Percentiles rank a stretch among this genome's conserved stretches.
These are phyloP conservation scores for Helicoverpa zea DNA, from an alignment of 1,140 invertebrate genomes.

Conservation along the genomic window DNA sequence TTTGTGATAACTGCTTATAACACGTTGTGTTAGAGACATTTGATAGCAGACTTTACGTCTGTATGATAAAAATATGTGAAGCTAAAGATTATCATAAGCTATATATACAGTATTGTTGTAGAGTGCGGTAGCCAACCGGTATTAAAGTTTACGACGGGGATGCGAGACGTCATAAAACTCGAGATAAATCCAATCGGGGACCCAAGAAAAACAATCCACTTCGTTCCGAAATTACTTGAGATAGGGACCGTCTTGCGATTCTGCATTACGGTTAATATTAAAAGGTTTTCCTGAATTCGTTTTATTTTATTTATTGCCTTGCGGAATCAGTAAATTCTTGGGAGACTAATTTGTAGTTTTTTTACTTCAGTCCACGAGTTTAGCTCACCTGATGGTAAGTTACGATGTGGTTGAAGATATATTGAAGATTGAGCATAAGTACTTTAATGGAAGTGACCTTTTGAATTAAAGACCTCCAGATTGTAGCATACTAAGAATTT, in stretches of 20 bases:
- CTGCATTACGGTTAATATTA: conserved; percentile 56
- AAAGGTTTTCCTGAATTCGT: conserved; percentile 30
- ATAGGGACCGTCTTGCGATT: conserved; percentile 57
- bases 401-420: no score
- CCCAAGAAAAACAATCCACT: conserved; percentile 82
- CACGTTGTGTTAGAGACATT: no score
- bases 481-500: no score
- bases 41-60: no score
- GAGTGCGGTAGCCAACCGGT: conserved; percentile 75
- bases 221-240: conserved; percentile 72
- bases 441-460: no score
- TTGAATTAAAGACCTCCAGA: no score
- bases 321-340: no score
- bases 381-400: no score
- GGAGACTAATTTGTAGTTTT: no score
- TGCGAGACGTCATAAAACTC: conserved; percentile 82
- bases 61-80: neutral
- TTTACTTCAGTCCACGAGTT: no score
- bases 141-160: conserved; percentile 84
- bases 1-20: neutral
- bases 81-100: conserved; percentile 44
- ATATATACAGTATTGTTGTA: conserved; percentile 50
- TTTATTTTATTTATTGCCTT: no score
- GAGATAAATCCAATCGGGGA: conserved; percentile 83
- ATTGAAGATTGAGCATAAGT: no score